Evolutionary conservation across 2,888 invertebrate genomes (phyloP).

Genomic region (Pyralis farinalis): DNA sequence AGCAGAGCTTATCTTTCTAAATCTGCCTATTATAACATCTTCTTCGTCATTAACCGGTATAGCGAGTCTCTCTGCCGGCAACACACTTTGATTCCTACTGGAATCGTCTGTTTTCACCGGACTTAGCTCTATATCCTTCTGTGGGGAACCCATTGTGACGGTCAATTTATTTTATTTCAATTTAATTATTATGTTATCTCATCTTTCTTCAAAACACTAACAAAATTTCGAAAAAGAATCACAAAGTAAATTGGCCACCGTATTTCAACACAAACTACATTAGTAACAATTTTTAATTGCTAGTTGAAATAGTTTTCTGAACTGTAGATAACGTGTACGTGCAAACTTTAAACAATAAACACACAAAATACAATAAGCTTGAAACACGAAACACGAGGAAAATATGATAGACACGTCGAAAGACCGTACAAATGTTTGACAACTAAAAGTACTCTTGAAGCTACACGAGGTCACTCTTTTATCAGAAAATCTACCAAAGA

Average conservation of each 20-base stretch:
- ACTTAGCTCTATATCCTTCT: slow-evolving; percentile 68
- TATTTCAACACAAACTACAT: not conserved
- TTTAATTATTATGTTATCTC: slow-evolving; percentile 20
- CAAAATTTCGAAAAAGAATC: not conserved
- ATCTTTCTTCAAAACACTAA: slow-evolving; percentile 11
- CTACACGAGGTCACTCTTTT: too few relatives aligned
- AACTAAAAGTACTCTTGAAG: too few relatives aligned
- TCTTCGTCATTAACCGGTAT: slow-evolving; percentile 60
- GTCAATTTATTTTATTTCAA: slow-evolving; percentile 1
- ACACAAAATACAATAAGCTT: not conserved
- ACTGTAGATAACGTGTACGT: not conserved
- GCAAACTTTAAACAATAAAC: not conserved
- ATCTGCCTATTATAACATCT: slow-evolving; percentile 74
- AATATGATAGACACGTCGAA: too few relatives aligned
- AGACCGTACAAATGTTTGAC: too few relatives aligned
- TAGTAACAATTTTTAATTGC: not conserved
- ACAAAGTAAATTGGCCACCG: slow-evolving; percentile 1
- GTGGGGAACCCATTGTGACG: slow-evolving; percentile 50
- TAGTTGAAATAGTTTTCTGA: not conserved
- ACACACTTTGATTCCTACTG: slow-evolving; percentile 9
- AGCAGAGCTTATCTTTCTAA: slow-evolving; percentile 75
- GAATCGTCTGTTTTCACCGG: slow-evolving; percentile 48
- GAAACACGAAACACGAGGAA: not conserved
- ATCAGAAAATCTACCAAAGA: too few relatives aligned
- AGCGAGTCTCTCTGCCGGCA: slow-evolving; percentile 32